Percentiles rank a stretch among this genome's conserved stretches.
phyloP scores from a whole-genome alignment of 2,888 invertebrate genomes.

The Syrista parreyssii region DNA sequence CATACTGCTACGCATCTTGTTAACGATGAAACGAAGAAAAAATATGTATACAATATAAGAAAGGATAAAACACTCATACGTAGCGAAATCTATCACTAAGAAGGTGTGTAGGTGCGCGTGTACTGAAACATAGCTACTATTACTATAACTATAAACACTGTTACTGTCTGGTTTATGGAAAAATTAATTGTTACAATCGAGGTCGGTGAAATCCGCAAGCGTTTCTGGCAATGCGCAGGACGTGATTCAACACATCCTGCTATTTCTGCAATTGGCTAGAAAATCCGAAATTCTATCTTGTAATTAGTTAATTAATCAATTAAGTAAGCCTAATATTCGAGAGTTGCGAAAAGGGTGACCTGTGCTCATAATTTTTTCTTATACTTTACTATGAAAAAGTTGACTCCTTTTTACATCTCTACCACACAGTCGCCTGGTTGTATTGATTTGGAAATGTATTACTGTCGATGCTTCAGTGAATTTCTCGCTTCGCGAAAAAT shows the following conservation, averaged over 20 bases:
- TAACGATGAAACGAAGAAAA: not conserved
- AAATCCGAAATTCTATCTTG: not conserved
- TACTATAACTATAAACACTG: not conserved
- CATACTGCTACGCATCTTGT: not conserved
- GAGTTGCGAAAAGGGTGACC: not conserved
- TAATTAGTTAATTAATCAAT: not conserved
- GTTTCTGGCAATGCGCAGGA: not conserved
- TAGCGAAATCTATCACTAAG: not conserved
- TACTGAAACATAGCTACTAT: not conserved
- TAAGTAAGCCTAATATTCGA: not conserved
- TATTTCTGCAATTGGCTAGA: not conserved
- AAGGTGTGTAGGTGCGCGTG: not conserved
- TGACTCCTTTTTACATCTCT: no score
- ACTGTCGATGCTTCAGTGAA: not conserved
- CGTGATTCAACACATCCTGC: not conserved
- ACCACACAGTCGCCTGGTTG: not conserved
- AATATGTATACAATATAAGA: not conserved
- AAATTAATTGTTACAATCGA: constrained; percentile 10
- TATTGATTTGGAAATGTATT: not conserved
- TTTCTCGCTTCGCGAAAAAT: not conserved
- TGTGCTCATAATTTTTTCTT: no score
- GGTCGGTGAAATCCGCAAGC: constrained; percentile 8
- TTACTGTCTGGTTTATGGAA: not conserved
- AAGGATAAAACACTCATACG: not conserved
- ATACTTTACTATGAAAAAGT: no score